phyloP scores from a whole-genome alignment of 2,113 vertebrate species.

The Corydoras sp. region DNA sequence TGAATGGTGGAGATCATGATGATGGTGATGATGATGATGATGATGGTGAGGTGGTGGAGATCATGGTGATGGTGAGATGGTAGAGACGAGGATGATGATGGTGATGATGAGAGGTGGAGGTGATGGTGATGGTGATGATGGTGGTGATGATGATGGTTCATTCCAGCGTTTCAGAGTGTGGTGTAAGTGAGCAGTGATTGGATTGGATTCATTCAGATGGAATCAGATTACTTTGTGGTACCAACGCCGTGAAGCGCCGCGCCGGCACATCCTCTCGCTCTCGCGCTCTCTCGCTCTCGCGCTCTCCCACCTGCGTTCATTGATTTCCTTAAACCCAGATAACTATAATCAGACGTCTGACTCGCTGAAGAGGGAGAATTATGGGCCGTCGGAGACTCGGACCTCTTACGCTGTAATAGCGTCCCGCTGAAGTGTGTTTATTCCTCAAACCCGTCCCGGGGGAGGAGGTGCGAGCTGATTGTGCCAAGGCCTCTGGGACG shows the following conservation, averaged over 20 bases:
- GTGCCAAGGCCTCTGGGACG: neutral
- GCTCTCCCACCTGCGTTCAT: constrained; percentile 17
- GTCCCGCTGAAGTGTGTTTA: neutral
- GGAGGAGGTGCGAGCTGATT: neutral
- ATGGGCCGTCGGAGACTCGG: constrained; percentile 27
- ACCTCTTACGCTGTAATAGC: constrained; percentile 14
- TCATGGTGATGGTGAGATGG: no score
- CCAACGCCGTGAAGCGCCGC: neutral
- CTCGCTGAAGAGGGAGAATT: constrained; percentile 28
- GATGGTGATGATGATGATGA: no score
- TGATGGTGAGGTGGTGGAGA: no score
- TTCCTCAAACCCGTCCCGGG: neutral
- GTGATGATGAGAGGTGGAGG: no score
- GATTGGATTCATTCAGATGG: constrained; percentile 12
- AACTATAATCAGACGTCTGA: constrained; percentile 40
- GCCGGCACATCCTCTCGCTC: no score
- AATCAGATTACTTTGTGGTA: constrained; percentile 19
- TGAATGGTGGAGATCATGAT: no score
- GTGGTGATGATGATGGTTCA: no score
- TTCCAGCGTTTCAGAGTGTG: no score
- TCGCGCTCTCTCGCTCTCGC: no score
- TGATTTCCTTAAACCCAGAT: constrained; percentile 33
- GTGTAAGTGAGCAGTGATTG: neutral
- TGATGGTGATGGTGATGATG: no score
- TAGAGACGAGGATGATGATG: no score